phyloP scores from a whole-genome alignment of 2,113 vertebrate genomes.

The Eudyptes chrysolophus region DNA sequence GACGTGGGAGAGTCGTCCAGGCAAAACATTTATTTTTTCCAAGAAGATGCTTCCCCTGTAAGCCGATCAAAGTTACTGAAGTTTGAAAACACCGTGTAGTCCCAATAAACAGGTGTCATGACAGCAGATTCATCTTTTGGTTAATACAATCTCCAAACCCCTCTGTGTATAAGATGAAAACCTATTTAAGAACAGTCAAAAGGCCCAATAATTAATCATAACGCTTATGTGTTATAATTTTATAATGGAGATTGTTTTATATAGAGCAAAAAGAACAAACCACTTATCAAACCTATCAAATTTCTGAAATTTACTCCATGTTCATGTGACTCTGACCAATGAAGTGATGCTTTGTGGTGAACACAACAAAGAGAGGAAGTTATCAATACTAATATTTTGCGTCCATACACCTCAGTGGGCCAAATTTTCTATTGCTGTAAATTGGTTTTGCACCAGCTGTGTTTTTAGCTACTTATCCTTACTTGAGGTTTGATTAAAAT shows the following conservation, averaged over 20 bases:
- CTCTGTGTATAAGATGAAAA: neutral
- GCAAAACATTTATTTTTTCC: neutral
- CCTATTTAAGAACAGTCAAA: neutral
- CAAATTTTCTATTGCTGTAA: neutral
- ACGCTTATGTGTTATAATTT: no score
- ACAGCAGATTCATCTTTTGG: neutral
- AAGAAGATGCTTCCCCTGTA: neutral
- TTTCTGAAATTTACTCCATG: neutral
- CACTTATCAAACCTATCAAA: neutral
- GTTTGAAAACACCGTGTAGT: neutral
- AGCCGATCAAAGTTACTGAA: neutral
- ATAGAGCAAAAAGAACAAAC: neutral
- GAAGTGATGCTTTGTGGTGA: neutral
- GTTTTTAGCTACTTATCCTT: neutral
- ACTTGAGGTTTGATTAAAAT: neutral
- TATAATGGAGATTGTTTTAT: neutral
- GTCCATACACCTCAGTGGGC: neutral
- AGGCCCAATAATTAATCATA: neutral
- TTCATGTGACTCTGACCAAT: neutral
- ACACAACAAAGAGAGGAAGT: neutral
- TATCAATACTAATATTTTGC: neutral
- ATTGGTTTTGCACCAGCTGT: neutral
- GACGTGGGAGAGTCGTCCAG: neutral
- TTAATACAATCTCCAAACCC: neutral
- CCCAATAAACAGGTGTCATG: neutral